Conservation (phyloP, 2,113 vertebrate species). For the Emydura subglobosa region DNA sequence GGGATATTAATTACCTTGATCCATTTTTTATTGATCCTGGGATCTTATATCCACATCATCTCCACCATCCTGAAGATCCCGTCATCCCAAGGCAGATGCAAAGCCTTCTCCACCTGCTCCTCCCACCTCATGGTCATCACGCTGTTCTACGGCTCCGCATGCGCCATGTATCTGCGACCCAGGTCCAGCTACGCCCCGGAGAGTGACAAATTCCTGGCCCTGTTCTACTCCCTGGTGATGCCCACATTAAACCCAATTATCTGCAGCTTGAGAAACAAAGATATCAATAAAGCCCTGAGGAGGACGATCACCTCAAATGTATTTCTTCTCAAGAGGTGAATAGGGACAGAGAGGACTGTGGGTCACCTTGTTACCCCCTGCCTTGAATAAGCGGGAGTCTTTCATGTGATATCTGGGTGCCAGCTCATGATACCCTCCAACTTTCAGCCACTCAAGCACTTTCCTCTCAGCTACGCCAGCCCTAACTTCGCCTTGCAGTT, state of each 20-base stretch:
- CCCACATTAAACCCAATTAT: conserved; percentile 11
- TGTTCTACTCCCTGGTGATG: conserved; percentile 6
- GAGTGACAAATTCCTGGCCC: not conserved
- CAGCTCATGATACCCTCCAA: too few species aligned
- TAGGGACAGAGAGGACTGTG: too few species aligned
- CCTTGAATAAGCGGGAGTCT: too few species aligned
- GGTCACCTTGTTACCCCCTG: too few species aligned
- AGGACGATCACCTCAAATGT: not conserved
- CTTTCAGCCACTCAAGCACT: too few species aligned
- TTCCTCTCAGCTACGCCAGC: too few species aligned
- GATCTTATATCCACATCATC: conserved; percentile 49
- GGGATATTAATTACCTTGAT: conserved; percentile 22
- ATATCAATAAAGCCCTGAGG: not conserved
- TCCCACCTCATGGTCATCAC: too few species aligned
- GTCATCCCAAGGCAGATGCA: conserved; percentile 1
- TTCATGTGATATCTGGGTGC: too few species aligned
- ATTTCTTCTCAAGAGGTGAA: too few species aligned
- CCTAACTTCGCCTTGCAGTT: too few species aligned
- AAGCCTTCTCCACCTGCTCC: not conserved
- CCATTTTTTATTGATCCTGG: conserved; percentile 28
- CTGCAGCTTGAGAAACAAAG: conserved; percentile 21
- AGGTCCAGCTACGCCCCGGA: not conserved
- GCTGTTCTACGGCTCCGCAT: too few species aligned
- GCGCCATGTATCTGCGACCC: too few species aligned
- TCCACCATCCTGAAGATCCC: conserved; percentile 31